phyloP scores from a whole-genome alignment of 2,888 invertebrate genomes.

The Embidobia sp. region DNA sequence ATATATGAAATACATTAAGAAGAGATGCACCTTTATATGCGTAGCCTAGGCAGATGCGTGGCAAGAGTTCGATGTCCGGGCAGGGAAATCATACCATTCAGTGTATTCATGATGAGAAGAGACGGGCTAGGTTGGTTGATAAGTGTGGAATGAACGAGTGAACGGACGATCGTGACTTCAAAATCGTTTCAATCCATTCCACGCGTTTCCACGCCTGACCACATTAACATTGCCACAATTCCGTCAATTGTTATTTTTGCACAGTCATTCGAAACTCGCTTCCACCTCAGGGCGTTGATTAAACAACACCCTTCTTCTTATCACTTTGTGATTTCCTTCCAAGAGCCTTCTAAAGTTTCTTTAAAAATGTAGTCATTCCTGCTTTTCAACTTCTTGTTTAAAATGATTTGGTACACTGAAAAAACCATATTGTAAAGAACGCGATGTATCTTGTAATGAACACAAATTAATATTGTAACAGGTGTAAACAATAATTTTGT shows the following conservation, averaged over 20 bases:
- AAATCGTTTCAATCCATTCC: constrained; percentile 47
- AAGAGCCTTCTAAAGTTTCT: no score
- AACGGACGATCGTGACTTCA: constrained; percentile 46
- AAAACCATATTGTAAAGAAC: no score
- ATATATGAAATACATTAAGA: constrained; percentile 17
- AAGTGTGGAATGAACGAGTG: constrained; percentile 53
- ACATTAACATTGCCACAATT: background rate
- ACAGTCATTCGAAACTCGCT: no score
- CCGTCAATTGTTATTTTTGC: background rate
- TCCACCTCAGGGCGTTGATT: no score
- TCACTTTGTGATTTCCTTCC: no score
- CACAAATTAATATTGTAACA: no score
- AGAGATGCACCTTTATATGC: constrained; percentile 43
- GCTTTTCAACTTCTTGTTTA: no score
- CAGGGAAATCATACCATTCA: constrained; percentile 73
- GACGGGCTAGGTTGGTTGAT: constrained; percentile 55
- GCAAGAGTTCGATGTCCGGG: constrained; percentile 74
- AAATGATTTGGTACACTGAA: no score
- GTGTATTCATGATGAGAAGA: constrained; percentile 61
- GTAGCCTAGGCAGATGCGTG: constrained; percentile 61
- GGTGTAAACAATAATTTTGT: no score
- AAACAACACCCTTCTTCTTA: no score
- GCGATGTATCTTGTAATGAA: no score
- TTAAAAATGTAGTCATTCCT: no score
- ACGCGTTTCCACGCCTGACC: background rate